These are phyloP conservation scores for Alauda arvensis DNA, from an alignment of 2,797 vertebrate genomes.

Conservation along the genomic window DNA sequence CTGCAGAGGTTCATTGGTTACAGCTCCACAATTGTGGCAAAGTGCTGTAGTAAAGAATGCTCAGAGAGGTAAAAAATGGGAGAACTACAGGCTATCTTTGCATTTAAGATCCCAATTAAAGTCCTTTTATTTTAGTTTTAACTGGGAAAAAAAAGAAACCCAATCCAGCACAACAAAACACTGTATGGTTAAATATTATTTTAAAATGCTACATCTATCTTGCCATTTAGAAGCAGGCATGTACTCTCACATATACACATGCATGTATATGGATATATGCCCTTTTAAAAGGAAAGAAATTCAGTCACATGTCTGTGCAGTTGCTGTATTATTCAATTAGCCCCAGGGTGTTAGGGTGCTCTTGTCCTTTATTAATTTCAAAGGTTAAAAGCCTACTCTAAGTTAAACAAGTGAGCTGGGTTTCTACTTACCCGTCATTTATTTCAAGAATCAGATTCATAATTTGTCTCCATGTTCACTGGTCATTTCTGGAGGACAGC, in stretches of 20 bases:
- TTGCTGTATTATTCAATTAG: background rate
- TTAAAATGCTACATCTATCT: background rate
- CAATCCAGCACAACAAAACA: background rate
- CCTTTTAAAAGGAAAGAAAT: background rate
- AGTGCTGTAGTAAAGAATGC: background rate
- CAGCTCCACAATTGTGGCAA: background rate
- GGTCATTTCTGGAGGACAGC: background rate
- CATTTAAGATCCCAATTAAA: background rate
- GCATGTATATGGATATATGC: background rate
- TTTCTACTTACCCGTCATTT: background rate
- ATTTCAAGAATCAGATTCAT: background rate
- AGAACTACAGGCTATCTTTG: background rate
- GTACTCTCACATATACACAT: background rate
- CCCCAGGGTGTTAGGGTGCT: background rate
- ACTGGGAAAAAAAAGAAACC: background rate
- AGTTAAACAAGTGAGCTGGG: background rate
- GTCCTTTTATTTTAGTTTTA: background rate
- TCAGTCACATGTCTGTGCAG: background rate
- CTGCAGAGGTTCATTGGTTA: background rate
- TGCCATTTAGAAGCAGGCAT: background rate
- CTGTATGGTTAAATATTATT: background rate
- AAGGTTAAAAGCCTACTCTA: background rate
- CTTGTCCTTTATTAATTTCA: background rate
- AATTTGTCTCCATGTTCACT: background rate
- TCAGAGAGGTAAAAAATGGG: background rate